Base-by-base conservation (phyloP, 2,888 invertebrate genomes). In the Tetheella fluctuosa region DNA sequence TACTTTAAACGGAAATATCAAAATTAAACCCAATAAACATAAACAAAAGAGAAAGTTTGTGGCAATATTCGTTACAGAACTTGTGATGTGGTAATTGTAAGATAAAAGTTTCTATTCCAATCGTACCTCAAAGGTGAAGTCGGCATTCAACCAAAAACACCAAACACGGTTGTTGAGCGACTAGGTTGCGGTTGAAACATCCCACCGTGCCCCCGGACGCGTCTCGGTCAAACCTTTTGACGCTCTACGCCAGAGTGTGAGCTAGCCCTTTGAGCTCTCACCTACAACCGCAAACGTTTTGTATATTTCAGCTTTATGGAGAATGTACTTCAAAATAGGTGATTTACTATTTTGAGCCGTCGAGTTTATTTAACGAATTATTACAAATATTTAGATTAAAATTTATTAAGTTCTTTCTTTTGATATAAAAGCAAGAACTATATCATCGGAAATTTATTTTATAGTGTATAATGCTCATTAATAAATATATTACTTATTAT, bases 261-360 rank as follows among this genome's bases (percentile, higher is more conserved):
- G 88, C 83, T 77, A 78, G 82, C 84, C 89, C 88, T 92, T 90
- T 90, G 89, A 90, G 80, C 87, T 90, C 85, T 83, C 90, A 90
- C 90, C 91, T 90, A 79, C 74, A 70, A 88, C 91, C 91, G 84
- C 91, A 91, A 90, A 89, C 87, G 84, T 85, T 89, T 81, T 86
- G 83, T 81, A 80, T 79, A 83, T 83, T 82, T 34, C 85, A 77
- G 76, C 83, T 81, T 81, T 80, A 82, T 79, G 71, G 74, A 70
- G 74, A 74, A 78, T 77, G 74, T 68, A 80, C 82, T 80, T 74
- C 69, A 59, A 70, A 76, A 42, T 55, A 58, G 52, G 55, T 55
- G 42, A n/a, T 37, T 20, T 23, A 13, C 17, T 55, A 55, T 34
- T 55, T 12, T 12, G 8, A 8, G 54, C 6, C n/a, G 25, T 1